A percentile compares a stretch with the other conserved stretches of the same genome.
Evolutionary conservation across 2,113 vertebrate species (phyloP).

Genomic region (Apteryx owenii): DNA sequence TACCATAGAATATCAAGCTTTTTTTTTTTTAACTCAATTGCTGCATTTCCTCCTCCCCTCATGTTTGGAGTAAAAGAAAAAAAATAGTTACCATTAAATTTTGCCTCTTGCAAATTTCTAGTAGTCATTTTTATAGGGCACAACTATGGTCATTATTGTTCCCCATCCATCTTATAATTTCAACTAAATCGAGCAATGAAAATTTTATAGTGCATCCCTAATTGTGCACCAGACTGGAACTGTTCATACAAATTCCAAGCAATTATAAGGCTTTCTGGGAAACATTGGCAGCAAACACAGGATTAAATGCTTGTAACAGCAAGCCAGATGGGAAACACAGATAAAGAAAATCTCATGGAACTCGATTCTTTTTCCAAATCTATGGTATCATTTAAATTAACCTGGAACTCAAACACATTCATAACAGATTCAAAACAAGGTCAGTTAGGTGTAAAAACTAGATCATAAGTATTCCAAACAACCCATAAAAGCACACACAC

Average conservation of each 20-base stretch:
- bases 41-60: neutral
- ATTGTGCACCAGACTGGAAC: conserved; percentile 83
- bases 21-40: neutral
- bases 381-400: conserved; percentile 68
- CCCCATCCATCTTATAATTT: conserved; percentile 78
- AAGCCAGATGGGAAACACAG: conserved; percentile 79
- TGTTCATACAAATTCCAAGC: conserved; percentile 83
- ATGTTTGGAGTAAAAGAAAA: neutral
- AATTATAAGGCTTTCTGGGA: conserved; percentile 84
- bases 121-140: conserved; percentile 65
- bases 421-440: neutral
- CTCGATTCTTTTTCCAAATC: conserved; percentile 47
- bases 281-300: conserved; percentile 76
- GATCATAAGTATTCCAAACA: neutral
- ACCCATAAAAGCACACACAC: neutral
- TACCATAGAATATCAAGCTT: neutral
- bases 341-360: conserved; percentile 79
- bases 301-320: conserved; percentile 78
- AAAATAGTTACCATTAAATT: conserved; percentile 34
- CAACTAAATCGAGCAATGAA: conserved; percentile 81
- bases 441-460: conserved; percentile 26
- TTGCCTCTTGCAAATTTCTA: conserved; percentile 60
- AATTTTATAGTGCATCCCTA: conserved; percentile 83
- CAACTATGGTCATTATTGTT: conserved; percentile 66
- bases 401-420: conserved; percentile 16